Percentiles rank a stretch among this genome's conserved stretches.
These are phyloP conservation scores for Epinephelus cyanopodus DNA, from an alignment of 2,113 vertebrate genomes.

Conservation along the genomic window DNA sequence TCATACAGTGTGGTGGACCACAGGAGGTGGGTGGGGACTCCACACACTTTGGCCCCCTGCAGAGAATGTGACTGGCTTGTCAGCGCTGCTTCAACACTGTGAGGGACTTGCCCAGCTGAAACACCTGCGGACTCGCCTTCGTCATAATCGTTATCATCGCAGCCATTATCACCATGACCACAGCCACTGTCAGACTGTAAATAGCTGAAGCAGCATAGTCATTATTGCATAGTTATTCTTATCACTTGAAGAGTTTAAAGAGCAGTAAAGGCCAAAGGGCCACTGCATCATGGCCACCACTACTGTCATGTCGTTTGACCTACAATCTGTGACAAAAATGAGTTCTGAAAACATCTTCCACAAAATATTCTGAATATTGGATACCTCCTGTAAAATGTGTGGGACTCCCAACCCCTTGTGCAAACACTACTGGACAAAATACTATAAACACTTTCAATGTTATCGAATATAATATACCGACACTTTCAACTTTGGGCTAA, in stretches of 20 bases:
- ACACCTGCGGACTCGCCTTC: slow-evolving; percentile 33
- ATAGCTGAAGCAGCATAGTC: background rate
- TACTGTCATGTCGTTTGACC: too few relatives aligned
- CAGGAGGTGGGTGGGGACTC: slow-evolving; percentile 75
- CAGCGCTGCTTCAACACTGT: slow-evolving; percentile 8
- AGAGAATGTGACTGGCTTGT: slow-evolving; percentile 46
- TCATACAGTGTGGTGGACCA: slow-evolving; percentile 65
- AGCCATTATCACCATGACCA: background rate
- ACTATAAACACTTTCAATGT: background rate
- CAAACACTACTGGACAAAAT: background rate
- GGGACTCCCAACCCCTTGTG: background rate
- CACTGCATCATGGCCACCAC: background rate
- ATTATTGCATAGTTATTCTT: background rate
- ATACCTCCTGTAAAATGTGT: background rate
- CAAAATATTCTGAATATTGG: too few relatives aligned
- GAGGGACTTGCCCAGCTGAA: slow-evolving; percentile 65
- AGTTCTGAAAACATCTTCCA: too few relatives aligned
- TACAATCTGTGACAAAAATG: too few relatives aligned
- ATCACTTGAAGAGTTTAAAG: background rate
- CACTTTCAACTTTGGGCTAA: background rate
- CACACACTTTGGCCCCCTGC: slow-evolving; percentile 46
- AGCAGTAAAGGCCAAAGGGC: background rate
- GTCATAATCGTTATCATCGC: slow-evolving; percentile 18
- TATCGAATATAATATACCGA: background rate
- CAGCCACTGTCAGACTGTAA: background rate